Evolutionary conservation across 2,888 invertebrate species (phyloP).

Genomic region (Volucella zonaria): DNA sequence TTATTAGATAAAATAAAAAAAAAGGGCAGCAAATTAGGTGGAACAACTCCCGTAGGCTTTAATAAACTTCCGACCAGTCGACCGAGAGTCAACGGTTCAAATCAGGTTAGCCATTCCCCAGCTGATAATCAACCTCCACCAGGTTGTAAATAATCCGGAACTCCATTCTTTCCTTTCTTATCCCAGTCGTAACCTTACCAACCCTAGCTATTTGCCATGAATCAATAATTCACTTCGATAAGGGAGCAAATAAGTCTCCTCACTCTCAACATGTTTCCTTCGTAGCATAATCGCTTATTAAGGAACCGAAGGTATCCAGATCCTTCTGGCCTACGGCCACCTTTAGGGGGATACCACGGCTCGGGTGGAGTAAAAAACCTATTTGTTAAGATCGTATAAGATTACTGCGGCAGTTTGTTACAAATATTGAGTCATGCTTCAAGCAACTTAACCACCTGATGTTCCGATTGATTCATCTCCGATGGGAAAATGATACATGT

Average conservation of each 20-base stretch:
- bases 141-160: conserved; percentile 66
- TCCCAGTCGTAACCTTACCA: not conserved
- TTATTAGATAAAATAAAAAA: not conserved
- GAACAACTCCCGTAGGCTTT: conserved; percentile 42
- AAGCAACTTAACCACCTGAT: conserved; percentile 64
- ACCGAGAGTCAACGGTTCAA: conserved; percentile 18
- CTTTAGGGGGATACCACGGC: not conserved
- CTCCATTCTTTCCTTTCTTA: conserved; percentile 22
- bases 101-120: conserved; percentile 57
- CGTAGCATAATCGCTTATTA: conserved; percentile 71
- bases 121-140: conserved; percentile 63
- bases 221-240: conserved; percentile 71
- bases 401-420: conserved; percentile 65
- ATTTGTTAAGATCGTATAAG: conserved; percentile 68
- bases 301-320: conserved; percentile 47
- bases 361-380: conserved; percentile 23
- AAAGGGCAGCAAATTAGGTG: conserved; percentile 43
- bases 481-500: conserved; percentile 12
- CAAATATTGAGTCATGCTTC: conserved; percentile 9
- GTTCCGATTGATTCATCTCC: conserved; percentile 61
- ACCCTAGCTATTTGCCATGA: conserved; percentile 29
- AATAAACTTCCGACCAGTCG: conserved; percentile 57
- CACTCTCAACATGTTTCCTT: not conserved
- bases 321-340: conserved; percentile 13
- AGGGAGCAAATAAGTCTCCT: conserved; percentile 62